These are phyloP conservation scores for Chiroxiphia lanceolata DNA, from an alignment of 2,797 vertebrate genomes.

Conservation along the genomic window DNA sequence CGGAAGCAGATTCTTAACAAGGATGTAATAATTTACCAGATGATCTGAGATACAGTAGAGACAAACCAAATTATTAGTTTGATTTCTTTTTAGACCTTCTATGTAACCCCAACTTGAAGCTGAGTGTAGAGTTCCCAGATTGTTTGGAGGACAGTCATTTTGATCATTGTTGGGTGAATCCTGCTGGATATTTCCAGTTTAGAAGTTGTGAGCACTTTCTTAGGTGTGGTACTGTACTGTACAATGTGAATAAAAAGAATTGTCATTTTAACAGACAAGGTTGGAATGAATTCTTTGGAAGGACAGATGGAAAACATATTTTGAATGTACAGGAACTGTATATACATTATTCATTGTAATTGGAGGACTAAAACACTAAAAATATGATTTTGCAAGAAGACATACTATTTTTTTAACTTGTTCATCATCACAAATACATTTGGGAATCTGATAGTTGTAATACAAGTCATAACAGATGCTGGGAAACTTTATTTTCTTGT, in stretches of 20 bases:
- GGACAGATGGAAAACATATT: slow-evolving; percentile 56
- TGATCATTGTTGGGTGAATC: neutral
- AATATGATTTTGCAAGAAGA: slow-evolving; percentile 20
- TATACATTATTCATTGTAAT: slow-evolving; percentile 35
- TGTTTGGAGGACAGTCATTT: neutral
- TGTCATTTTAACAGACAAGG: slow-evolving; percentile 52
- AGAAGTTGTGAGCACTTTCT: neutral
- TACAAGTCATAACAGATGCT: slow-evolving; percentile 59
- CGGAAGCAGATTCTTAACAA: neutral
- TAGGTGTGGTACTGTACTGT: slow-evolving; percentile 5
- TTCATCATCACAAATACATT: slow-evolving; percentile 47
- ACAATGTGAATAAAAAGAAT: slow-evolving; percentile 8
- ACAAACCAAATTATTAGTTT: neutral
- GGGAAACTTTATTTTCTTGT: slow-evolving; percentile 44
- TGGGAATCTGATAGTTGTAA: slow-evolving; percentile 44
- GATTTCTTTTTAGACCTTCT: neutral
- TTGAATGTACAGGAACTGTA: slow-evolving; percentile 19
- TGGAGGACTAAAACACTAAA: slow-evolving; percentile 31
- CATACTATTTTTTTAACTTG: slow-evolving; percentile 27
- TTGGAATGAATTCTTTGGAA: slow-evolving; percentile 40
- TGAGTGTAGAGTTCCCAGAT: neutral
- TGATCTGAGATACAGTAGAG: neutral
- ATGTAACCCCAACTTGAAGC: neutral
- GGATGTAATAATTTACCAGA: neutral
- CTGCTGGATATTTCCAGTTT: neutral